These are phyloP conservation scores for Aphaenogaster rudis DNA, from an alignment of 1,140 invertebrate species.

Conservation along the genomic window DNA sequence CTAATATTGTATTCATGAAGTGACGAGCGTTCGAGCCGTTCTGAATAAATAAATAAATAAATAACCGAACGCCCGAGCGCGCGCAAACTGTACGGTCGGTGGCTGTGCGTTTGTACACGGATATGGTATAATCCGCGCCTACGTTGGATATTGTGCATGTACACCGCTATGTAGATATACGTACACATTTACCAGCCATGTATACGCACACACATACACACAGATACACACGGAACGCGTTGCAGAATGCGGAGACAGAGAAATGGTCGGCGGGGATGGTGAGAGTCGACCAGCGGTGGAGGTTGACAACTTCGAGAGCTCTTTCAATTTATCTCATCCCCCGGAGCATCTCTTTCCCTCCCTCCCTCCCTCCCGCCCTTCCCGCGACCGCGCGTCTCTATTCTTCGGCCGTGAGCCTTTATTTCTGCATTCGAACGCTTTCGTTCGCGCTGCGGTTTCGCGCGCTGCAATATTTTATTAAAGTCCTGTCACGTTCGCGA, in stretches of 20 bases:
- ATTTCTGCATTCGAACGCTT: conserved; percentile 53
- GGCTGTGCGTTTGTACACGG: conserved; percentile 38
- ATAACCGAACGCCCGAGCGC: conserved; percentile 70
- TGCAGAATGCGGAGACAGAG: conserved; percentile 46
- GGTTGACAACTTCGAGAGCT: conserved; percentile 85
- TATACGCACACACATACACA: not conserved
- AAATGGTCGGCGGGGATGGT: conserved; percentile 43
- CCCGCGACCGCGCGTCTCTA: conserved; percentile 56
- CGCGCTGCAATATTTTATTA: conserved; percentile 77
- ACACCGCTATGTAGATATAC: conserved; percentile 11
- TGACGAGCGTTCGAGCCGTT: conserved; percentile 77
- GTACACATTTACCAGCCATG: not conserved
- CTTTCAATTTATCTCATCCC: conserved; percentile 86
- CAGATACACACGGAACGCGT: not conserved
- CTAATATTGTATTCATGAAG: conserved; percentile 83
- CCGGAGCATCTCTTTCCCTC: conserved; percentile 74
- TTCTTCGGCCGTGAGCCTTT: conserved; percentile 64
- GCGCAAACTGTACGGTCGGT: conserved; percentile 43
- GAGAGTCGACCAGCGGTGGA: conserved; percentile 73
- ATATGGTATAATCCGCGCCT: conserved; percentile 50
- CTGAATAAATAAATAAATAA: conserved; percentile 84
- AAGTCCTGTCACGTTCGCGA: conserved; percentile 69
- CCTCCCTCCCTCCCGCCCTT: conserved; percentile 36
- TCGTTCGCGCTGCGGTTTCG: conserved; percentile 59
- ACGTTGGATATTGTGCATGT: conserved; percentile 11